Percentiles rank a stretch among this genome's conserved stretches.
These are phyloP conservation scores for Ifrita kowaldi DNA, from an alignment of 2,113 vertebrate genomes.

Conservation along the genomic window DNA sequence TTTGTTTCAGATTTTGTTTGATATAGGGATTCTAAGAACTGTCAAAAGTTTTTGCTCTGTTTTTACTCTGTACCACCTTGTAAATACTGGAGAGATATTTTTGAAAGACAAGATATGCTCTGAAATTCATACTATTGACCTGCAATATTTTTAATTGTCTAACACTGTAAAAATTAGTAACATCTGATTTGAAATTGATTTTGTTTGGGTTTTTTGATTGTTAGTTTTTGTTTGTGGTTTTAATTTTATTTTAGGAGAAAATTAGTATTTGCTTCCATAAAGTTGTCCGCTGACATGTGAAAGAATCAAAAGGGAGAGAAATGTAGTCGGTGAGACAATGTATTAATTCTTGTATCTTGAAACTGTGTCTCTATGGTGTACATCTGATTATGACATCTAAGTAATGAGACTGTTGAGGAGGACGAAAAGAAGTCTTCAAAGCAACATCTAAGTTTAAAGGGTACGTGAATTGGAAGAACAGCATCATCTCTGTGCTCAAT, in stretches of 20 bases:
- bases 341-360: background rate
- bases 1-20: background rate
- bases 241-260: background rate
- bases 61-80: background rate
- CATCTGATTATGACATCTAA: background rate
- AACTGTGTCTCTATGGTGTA: background rate
- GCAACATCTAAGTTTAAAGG: background rate
- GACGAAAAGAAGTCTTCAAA: background rate
- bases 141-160: constrained; percentile 19
- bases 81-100: background rate
- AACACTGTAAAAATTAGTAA: constrained; percentile 18
- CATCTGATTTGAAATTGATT: constrained; percentile 27
- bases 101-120: background rate
- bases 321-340: background rate
- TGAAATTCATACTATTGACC: background rate
- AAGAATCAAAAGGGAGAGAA: background rate
- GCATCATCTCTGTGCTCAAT: background rate
- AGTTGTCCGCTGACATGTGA: background rate
- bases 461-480: background rate
- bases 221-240: background rate
- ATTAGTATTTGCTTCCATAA: background rate
- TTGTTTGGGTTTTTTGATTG: background rate
- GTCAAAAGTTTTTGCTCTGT: background rate
- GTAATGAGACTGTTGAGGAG: background rate
- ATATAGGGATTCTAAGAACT: background rate